These are phyloP conservation scores for Peromyscus maniculatus DNA, from an alignment of 2,113 vertebrate genomes.

Conservation along the genomic window DNA sequence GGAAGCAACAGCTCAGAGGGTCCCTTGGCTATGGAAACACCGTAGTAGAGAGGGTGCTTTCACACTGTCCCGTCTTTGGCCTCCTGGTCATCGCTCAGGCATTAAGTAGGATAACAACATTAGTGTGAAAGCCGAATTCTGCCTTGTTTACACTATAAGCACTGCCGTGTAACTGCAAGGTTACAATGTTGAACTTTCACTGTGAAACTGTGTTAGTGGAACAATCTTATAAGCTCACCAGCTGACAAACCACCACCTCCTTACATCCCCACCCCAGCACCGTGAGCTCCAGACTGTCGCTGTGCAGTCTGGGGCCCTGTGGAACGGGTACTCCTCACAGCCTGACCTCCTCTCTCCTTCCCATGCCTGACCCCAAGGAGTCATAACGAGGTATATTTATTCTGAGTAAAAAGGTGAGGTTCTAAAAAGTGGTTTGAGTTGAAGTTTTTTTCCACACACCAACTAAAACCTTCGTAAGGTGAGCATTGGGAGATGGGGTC, in stretches of 20 bases:
- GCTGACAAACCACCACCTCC: neutral
- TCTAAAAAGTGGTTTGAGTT: neutral
- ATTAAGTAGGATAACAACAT: neutral
- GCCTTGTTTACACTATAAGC: neutral
- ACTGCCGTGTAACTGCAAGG: neutral
- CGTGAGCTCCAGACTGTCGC: neutral
- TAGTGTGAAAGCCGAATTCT: neutral
- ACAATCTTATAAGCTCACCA: neutral
- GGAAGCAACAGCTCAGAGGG: neutral
- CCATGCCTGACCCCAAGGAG: neutral
- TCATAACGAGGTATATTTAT: neutral
- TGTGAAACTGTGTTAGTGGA: neutral
- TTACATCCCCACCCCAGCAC: slow-evolving; percentile 34
- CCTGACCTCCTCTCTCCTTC: neutral
- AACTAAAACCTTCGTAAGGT: slow-evolving; percentile 6
- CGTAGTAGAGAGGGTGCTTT: neutral
- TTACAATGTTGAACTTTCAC: neutral
- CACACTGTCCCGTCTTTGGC: neutral
- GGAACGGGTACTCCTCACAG: neutral
- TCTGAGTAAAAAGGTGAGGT: neutral
- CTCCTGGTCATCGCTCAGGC: neutral
- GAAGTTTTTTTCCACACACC: neutral
- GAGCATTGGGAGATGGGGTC: neutral
- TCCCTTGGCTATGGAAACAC: neutral
- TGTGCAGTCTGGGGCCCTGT: neutral